Evolutionary conservation across 2,888 invertebrate genomes (phyloP), one percentile per base, ranked within the genome.

Genomic region (Aphidius colemani): DNA sequence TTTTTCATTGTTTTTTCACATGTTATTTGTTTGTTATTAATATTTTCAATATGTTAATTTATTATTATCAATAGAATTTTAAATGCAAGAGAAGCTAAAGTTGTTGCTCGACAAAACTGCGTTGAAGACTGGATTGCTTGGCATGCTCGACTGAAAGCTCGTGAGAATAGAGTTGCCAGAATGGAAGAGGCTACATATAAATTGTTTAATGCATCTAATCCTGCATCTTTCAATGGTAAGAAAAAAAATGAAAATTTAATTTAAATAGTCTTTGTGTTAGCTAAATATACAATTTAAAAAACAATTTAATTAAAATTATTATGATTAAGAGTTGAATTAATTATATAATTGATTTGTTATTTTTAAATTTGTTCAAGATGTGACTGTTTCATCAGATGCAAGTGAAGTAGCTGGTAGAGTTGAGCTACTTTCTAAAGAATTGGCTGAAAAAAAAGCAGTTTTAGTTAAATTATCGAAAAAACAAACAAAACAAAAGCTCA

Each of bases 41-140:
- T 48, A 6, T 48, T 48, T 48, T 7, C 6, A 18, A 18, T 18
- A 18, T 18, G 13, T 18, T 2, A 18, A 18, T 18, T 18, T 18
- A 18, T 18, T 18, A 18, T 30, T 30, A 30, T 30, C 5, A 30
- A 41, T 66, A 82, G 82, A 74, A 78, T 82, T 70, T 72, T 82
- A 65, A 78, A 75, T 70, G 82, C 81, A 53, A 79, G 82, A 60
- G 82, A 82, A 74, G 75, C 80, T 64, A 79, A 80, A 61, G 77
- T 82, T 48, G 74, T 76, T 11, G 78, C 81, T 50, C 77, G 82
- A 53, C 78, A 79, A 68, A 82, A 79, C 69, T 80, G 79, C 66
- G 79, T 82, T 41, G 79, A 82, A 66, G 79, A 82, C 70, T 82
- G 80, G 81, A 82, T 82, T 69, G 81, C 80, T 64, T 81, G 82